phyloP scores from a whole-genome alignment of 2,888 invertebrate genomes.

The Mythimna vitellina region DNA sequence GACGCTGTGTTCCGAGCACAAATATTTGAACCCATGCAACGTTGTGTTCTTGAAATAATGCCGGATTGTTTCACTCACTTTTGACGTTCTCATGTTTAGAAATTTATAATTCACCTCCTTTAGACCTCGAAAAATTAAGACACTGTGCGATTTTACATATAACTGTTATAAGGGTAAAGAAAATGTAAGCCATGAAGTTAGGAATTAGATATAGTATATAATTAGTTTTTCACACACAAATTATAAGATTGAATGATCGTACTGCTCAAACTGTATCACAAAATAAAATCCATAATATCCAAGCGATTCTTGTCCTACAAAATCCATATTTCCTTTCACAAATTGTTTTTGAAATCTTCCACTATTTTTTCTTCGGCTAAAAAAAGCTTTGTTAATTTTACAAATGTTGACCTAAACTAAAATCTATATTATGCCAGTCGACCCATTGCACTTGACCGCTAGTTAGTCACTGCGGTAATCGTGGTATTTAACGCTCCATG shows the following conservation, averaged over 20 bases:
- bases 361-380: neutral
- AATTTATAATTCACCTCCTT: neutral
- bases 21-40: slow-evolving; percentile 85
- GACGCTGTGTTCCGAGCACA: slow-evolving; percentile 70
- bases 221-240: neutral
- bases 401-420: neutral
- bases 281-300: neutral
- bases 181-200: neutral
- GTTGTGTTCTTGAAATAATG: slow-evolving; percentile 80
- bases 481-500: slow-evolving; percentile 24
- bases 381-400: neutral
- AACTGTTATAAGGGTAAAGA: neutral
- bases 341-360: neutral
- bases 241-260: neutral
- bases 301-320: neutral
- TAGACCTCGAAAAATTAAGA: neutral
- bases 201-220: too few relatives aligned
- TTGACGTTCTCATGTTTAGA: slow-evolving; percentile 52
- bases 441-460: slow-evolving; percentile 26
- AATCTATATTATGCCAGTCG: neutral
- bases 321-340: neutral
- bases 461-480: slow-evolving; percentile 41
- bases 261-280: neutral
- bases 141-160: neutral
- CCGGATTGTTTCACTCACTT: slow-evolving; percentile 62